Conservation (phyloP, 2,888 invertebrate genomes). For the Pheosia gnoma region DNA sequence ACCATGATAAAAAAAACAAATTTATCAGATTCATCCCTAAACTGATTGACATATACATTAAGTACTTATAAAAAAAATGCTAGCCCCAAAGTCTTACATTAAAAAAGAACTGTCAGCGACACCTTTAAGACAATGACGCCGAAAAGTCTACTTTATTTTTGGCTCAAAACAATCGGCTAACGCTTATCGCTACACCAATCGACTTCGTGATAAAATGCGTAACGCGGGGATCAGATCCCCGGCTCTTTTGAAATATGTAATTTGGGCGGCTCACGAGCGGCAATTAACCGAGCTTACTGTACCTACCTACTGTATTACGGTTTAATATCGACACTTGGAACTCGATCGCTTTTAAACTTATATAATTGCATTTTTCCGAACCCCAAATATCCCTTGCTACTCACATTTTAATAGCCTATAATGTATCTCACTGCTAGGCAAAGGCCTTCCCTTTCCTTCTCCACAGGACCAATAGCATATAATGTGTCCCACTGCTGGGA, state of each 20-base stretch:
- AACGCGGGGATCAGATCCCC: constrained; percentile 44
- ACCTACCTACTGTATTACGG: constrained; percentile 11
- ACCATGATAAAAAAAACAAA: no score
- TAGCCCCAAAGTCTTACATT: neutral
- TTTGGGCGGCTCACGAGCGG: constrained; percentile 34
- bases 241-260: constrained; percentile 41
- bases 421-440: no score
- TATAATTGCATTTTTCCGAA: no score
- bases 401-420: no score
- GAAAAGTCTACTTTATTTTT: constrained; percentile 2
- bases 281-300: constrained; percentile 39
- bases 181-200: constrained; percentile 36
- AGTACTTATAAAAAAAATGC: no score
- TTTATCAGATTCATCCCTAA: no score
- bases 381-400: no score
- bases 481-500: no score
- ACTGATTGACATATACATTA: no score
- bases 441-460: no score
- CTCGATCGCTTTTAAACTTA: constrained; percentile 18
- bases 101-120: neutral
- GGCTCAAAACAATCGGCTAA: constrained; percentile 7
- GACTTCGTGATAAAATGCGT: constrained; percentile 60
- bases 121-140: constrained; percentile 1
- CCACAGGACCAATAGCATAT: no score
- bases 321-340: constrained; percentile 22